phyloP scores from a whole-genome alignment of 2,888 invertebrate genomes.

The Callosobruchus maculatus region DNA sequence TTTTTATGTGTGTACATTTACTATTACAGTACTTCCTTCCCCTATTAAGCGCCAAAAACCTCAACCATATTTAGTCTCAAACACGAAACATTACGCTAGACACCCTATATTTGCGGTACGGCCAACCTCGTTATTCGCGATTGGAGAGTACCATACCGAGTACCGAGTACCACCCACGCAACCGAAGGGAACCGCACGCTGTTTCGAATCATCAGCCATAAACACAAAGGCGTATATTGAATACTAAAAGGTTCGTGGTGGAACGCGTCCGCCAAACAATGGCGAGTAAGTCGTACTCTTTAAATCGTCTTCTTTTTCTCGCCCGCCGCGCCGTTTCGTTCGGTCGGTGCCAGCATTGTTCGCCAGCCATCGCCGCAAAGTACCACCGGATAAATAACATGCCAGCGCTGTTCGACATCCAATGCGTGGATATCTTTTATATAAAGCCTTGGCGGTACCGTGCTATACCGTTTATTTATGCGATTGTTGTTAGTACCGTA shows the following conservation, averaged over 20 bases:
- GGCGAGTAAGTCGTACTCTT: not conserved
- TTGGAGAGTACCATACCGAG: not conserved
- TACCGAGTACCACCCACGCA: not conserved
- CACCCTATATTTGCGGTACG: too few relatives aligned
- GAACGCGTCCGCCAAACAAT: not conserved
- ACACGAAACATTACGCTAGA: too few relatives aligned
- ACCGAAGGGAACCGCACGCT: not conserved
- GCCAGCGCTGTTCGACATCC: not conserved
- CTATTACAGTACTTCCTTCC: too few relatives aligned
- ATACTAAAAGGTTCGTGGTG: not conserved
- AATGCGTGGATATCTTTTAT: not conserved
- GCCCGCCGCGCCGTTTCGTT: not conserved
- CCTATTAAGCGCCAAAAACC: too few relatives aligned
- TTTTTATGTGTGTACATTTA: too few relatives aligned
- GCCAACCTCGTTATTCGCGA: not conserved
- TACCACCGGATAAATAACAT: not conserved
- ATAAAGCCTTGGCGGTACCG: not conserved
- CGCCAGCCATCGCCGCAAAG: not conserved
- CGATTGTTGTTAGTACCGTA: not conserved
- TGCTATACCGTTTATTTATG: not conserved
- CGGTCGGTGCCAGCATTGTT: not conserved
- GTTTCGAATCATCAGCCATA: not conserved
- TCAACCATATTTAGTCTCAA: too few relatives aligned
- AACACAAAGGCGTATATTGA: not conserved
- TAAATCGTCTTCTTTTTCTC: not conserved